phyloP scores from a whole-genome alignment of 2,888 invertebrate species.

The Palloptera scutellata region DNA sequence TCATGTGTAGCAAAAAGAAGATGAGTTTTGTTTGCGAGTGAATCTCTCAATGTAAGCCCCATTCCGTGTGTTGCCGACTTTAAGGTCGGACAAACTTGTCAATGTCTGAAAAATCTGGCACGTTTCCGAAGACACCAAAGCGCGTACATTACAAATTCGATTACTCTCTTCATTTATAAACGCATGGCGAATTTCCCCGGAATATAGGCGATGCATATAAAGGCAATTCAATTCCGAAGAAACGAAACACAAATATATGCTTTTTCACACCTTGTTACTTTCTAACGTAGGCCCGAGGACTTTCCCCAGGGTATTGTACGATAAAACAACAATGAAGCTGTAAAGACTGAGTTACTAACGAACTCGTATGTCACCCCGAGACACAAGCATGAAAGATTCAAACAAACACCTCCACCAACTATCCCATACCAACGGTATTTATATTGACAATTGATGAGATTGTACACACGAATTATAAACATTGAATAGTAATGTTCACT shows the following conservation, averaged over 20 bases:
- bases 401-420: conserved; percentile 37
- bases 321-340: neutral
- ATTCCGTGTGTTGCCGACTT: conserved; percentile 47
- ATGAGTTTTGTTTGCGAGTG: conserved; percentile 32
- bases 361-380: conserved; percentile 64
- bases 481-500: neutral
- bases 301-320: conserved; percentile 65
- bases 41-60: conserved; percentile 60
- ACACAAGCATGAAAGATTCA: conserved; percentile 62
- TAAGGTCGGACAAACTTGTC: conserved; percentile 48
- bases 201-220: conserved; percentile 56
- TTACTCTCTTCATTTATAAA: conserved; percentile 48
- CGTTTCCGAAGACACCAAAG: conserved; percentile 60
- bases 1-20: conserved; percentile 36
- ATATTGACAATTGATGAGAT: conserved; percentile 37
- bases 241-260: no score
- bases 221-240: no score
- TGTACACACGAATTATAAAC: conserved; percentile 49
- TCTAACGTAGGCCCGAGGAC: conserved; percentile 65
- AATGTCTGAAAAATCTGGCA: conserved; percentile 61
- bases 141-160: conserved; percentile 55
- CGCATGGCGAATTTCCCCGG: conserved; percentile 57
- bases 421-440: conserved; percentile 12
- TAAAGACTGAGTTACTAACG: conserved; percentile 56
- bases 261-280: conserved; percentile 62